Conservation (phyloP, 2,888 invertebrate genomes). For the Drepanosiphum platanoidis region DNA sequence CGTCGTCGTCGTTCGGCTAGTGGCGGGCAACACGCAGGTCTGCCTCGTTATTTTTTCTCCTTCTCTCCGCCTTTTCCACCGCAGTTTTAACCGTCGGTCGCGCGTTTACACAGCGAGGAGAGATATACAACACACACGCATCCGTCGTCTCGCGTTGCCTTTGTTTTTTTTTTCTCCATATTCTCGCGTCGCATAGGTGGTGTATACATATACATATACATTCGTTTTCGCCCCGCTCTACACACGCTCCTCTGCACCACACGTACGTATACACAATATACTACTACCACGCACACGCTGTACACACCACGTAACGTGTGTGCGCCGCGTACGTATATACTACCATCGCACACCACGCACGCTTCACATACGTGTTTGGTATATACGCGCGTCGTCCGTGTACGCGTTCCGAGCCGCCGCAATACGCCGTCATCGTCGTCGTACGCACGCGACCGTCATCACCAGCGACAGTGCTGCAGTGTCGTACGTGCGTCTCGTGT, state of each 20-base stretch:
- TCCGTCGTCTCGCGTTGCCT: slow-evolving; percentile 57
- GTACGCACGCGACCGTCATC: slow-evolving; percentile 10
- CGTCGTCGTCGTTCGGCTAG: slow-evolving; percentile 66
- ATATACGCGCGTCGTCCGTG: too few relatives aligned
- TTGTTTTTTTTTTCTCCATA: slow-evolving; percentile 57
- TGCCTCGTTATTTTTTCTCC: slow-evolving; percentile 62
- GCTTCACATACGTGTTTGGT: neutral
- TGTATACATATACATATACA: slow-evolving; percentile 40
- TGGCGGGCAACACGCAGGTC: slow-evolving; percentile 62
- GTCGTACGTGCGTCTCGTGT: too few relatives aligned
- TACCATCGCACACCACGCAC: neutral
- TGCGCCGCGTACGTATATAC: slow-evolving; percentile 30
- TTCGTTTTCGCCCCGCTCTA: slow-evolving; percentile 52
- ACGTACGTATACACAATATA: slow-evolving; percentile 49
- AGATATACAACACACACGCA: slow-evolving; percentile 61
- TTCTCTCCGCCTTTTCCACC: slow-evolving; percentile 62
- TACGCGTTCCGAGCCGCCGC: too few relatives aligned
- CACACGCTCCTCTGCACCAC: slow-evolving; percentile 31
- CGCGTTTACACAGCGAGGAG: slow-evolving; percentile 56
- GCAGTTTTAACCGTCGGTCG: slow-evolving; percentile 61
- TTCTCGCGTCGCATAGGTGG: slow-evolving; percentile 4
- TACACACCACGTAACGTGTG: slow-evolving; percentile 48
- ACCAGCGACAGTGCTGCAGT: slow-evolving; percentile 24
- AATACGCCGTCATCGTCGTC: too few relatives aligned
- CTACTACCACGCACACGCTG: slow-evolving; percentile 41